phyloP scores from a whole-genome alignment of 1,140 invertebrate genomes.

The Camponotus pennsylvanicus region DNA sequence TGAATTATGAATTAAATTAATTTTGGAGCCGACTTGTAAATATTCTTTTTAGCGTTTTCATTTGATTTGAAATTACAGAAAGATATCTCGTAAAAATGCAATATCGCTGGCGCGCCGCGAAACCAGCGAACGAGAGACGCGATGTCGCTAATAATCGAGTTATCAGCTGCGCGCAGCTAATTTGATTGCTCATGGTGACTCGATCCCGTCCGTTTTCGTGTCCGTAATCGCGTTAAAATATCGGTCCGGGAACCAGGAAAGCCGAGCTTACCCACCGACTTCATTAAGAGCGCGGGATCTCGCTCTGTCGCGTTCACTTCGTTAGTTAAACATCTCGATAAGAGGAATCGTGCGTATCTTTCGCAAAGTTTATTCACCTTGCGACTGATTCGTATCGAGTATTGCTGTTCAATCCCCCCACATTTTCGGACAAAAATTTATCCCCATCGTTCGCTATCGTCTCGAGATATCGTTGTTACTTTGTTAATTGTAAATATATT shows the following conservation, averaged over 20 bases:
- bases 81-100: slow-evolving; percentile 24
- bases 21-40: not conserved
- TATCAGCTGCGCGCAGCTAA: slow-evolving; percentile 35
- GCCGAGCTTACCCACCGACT: slow-evolving; percentile 68
- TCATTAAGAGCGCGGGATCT: slow-evolving; percentile 71
- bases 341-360: slow-evolving; percentile 21
- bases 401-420: not conserved
- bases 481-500: not conserved
- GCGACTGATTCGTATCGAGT: not conserved
- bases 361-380: slow-evolving; percentile 30
- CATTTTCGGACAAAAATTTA: not conserved
- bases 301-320: slow-evolving; percentile 39
- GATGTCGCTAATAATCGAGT: slow-evolving; percentile 64
- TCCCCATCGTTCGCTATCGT: not conserved
- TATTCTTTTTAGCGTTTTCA: not conserved
- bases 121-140: not conserved
- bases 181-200: slow-evolving; percentile 58
- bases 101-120: slow-evolving; percentile 6
- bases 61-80: not conserved
- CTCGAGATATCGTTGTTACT: not conserved
- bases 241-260: slow-evolving; percentile 67
- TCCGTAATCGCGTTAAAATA: slow-evolving; percentile 74
- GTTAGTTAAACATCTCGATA: slow-evolving; percentile 61
- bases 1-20: not conserved
- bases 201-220: slow-evolving; percentile 70